Evolutionary conservation across 2,888 invertebrate species (phyloP), one percentile per base, ranked within the genome.

Genomic region (Xestia rhomboidea): DNA sequence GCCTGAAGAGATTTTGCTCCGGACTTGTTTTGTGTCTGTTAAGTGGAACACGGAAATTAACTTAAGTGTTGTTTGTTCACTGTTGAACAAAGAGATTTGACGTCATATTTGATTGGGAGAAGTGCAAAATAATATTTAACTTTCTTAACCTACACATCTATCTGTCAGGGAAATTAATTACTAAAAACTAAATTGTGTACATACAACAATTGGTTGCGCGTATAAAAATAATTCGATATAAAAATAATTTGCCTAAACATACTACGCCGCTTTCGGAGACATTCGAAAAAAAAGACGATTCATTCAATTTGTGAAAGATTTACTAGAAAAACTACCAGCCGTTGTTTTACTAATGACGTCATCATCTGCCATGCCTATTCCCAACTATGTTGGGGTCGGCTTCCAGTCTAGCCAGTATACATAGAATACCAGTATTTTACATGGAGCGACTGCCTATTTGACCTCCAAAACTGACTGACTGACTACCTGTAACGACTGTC

Each of bases 61-160:
- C 78, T 77, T 51, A 60, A 77, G 57, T 44, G 18, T 66, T 77
- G 44, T 60, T 83, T 83, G 66, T 78, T 77, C 15, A 24, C 10
- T 24, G 44, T 49, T 21, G 18, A 44, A 51, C 27, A 24, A 66
- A 24, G 15, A 73, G 15, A 27, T 38, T 34, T 13, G 10, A 77
- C 3, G 24, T 51, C n/a, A 15, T 46, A 38, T n/a, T 62, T 82
- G 24, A 21, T 5, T 62, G 34, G 3, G 24, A 51, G 18, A 51
- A 18, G 44, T 10, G 18, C 1, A 27, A 51, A 77, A 62, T n/a
- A 30, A 41, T 76, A 30, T 18, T 24, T 11, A 6, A 30, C 24
- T 30, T 7, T 27, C 5, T 27, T 73, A 24, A 38, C 11, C 13
- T 62, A 30, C 8, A 30, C 8, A 60, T 21, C 15, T 8, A 30